Conservation (phyloP, 2,113 vertebrate species). For the Salvelinus namaycush region DNA sequence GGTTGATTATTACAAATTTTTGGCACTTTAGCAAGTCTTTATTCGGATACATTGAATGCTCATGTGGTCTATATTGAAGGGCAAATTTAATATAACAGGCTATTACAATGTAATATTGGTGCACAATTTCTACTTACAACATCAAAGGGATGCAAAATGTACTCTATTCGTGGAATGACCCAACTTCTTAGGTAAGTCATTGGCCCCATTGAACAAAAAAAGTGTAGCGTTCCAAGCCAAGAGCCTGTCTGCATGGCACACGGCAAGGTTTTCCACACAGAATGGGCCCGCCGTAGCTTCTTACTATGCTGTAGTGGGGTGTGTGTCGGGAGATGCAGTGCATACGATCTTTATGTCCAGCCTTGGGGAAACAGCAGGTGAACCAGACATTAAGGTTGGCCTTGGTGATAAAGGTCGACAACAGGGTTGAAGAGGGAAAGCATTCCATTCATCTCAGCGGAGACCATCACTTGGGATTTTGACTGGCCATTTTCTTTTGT, state of each 20-base stretch:
- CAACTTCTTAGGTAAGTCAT: not conserved
- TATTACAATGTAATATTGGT: too few relatives aligned
- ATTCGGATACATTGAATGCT: too few relatives aligned
- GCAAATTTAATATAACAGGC: too few relatives aligned
- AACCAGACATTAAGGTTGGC: not conserved
- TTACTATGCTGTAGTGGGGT: not conserved
- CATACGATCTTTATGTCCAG: not conserved
- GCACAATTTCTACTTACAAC: too few relatives aligned
- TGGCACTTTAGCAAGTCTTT: not conserved
- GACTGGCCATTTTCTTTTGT: not conserved
- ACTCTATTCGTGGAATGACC: not conserved
- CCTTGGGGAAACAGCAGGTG: not conserved
- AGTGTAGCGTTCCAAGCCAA: not conserved
- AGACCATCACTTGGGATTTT: not conserved
- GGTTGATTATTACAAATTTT: not conserved
- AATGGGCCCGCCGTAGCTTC: not conserved
- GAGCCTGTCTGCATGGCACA: too few relatives aligned
- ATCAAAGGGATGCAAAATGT: not conserved
- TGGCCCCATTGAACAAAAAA: not conserved
- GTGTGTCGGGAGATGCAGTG: not conserved
- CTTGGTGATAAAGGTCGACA: not conserved
- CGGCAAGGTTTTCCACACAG: not conserved
- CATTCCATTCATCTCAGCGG: not conserved
- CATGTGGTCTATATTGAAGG: too few relatives aligned
- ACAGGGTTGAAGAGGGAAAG: not conserved